Evolutionary conservation across 1,140 invertebrate genomes (phyloP).

Genomic region (Micrasema minimum): DNA sequence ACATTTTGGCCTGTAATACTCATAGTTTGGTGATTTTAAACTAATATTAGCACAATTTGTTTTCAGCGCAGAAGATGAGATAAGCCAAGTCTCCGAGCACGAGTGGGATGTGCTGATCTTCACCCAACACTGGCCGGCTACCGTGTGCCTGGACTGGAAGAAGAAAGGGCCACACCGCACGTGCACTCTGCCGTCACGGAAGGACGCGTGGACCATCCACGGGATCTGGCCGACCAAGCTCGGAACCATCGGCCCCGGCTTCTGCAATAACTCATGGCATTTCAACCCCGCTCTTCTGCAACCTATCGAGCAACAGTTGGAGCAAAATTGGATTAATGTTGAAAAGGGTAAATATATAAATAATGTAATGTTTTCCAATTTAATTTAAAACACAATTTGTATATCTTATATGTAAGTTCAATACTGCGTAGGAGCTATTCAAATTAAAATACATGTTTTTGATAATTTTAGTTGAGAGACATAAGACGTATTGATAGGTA

Average conservation of each 20-base stretch:
- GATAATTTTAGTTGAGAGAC: no score
- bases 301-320: conserved; percentile 70
- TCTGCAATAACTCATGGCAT: conserved; percentile 74
- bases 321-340: conserved; percentile 79
- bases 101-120: conserved; percentile 83
- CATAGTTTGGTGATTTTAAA: no score
- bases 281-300: conserved; percentile 72
- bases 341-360: conserved; percentile 66
- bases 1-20: no score
- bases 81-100: neutral
- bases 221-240: conserved; percentile 84
- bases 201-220: conserved; percentile 80
- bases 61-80: conserved; percentile 48
- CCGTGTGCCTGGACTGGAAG: conserved; percentile 77
- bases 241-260: conserved; percentile 73
- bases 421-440: no score
- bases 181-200: conserved; percentile 72
- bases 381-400: no score
- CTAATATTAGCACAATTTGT: no score
- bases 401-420: no score
- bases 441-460: no score
- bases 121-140: conserved; percentile 83
- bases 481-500: no score
- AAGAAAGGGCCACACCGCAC: conserved; percentile 69
- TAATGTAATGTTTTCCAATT: no score